Base-by-base conservation (phyloP, 2,797 vertebrate genomes). In the Todus mexicanus region DNA sequence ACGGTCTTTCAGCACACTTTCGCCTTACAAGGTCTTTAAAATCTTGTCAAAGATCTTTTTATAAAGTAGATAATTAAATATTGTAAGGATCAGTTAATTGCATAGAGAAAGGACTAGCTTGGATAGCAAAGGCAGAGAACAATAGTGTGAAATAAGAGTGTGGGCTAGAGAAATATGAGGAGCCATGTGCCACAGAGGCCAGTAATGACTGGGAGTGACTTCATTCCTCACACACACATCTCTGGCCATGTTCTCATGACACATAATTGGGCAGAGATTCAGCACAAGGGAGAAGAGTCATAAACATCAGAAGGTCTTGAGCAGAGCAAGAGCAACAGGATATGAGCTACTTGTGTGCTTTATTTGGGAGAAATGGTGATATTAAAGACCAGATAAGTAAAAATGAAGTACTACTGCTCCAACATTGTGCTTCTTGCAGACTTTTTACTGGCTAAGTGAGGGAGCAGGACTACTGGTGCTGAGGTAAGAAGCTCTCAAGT, bases 151-250 rank as follows among this genome's bases (percentile, higher is more conserved):
- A 94, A 64, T 37, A 78, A 77, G 60, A 69, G 68, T 63, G 74
- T 75, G 38, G 37, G 13, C 27, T 51, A 40, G 42, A 83, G 84
- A 81, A 91, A 57, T 72, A 48, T 29, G 66, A 85, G 78, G 78
- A 93, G 25, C 69, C 5, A 2, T 87, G 65, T 60, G 42, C 78
- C 57, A 56, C 50, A 73, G 89, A 93, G 91, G 81, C 45, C 82
- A 81, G 29, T 92, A 84, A 91, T 7, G 51, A 29, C 82, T 96
- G 82, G 93, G 92, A 96, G 91, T 78, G 93, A 84, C 84, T 93
- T 94, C 89, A 92, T 94, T 96, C 92, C 85, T 92, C 3, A 0
- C 77, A 47, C 78, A 50, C 84, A 42, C 18, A 10, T 93, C 76
- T 78, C 93, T 33, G 66, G 65, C 78, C 92, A 74, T n/a, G n/a